phyloP scores from a whole-genome alignment of 2,797 vertebrate genomes.

The Anabas testudineus region DNA sequence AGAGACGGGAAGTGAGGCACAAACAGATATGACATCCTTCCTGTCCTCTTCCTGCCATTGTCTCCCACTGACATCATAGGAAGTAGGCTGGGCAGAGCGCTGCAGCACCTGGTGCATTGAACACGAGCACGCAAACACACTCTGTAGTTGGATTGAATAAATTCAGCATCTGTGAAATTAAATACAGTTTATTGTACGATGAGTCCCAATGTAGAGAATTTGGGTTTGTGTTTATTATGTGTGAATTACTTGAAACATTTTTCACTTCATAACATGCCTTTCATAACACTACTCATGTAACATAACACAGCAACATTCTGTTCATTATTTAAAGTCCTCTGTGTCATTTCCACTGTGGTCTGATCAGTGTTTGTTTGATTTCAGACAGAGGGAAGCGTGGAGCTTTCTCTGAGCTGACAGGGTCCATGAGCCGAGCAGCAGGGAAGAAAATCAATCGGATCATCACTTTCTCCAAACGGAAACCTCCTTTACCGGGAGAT shows the following conservation, averaged over 20 bases:
- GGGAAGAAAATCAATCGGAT: constrained; percentile 98
- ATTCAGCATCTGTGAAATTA: constrained; percentile 1
- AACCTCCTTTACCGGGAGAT: constrained; percentile 87
- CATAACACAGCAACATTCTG: neutral
- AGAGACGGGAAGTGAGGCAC: constrained; percentile 73
- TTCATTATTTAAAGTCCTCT: too few species aligned
- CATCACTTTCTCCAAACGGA: constrained; percentile 98
- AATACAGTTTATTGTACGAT: constrained; percentile 3
- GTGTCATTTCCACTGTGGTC: neutral
- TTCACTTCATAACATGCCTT: too few species aligned
- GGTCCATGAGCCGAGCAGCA: constrained; percentile 93
- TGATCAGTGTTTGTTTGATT: constrained; percentile 46
- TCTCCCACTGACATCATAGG: constrained; percentile 80
- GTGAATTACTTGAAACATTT: neutral
- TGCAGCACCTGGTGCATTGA: constrained; percentile 61
- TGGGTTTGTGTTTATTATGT: neutral
- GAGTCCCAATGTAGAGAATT: neutral
- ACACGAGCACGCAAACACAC: constrained; percentile 15
- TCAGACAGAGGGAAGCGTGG: constrained; percentile 91
- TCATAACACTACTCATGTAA: neutral
- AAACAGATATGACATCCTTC: constrained; percentile 84
- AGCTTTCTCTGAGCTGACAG: constrained; percentile 94
- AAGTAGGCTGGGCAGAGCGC: constrained; percentile 43
- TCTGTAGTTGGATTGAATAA: constrained; percentile 4
- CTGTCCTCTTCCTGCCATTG: constrained; percentile 84